Percentiles rank a stretch among this genome's conserved stretches.
Evolutionary conservation across 2,113 vertebrate species (phyloP).

Genomic region (Psammodynastes pulverulentus): DNA sequence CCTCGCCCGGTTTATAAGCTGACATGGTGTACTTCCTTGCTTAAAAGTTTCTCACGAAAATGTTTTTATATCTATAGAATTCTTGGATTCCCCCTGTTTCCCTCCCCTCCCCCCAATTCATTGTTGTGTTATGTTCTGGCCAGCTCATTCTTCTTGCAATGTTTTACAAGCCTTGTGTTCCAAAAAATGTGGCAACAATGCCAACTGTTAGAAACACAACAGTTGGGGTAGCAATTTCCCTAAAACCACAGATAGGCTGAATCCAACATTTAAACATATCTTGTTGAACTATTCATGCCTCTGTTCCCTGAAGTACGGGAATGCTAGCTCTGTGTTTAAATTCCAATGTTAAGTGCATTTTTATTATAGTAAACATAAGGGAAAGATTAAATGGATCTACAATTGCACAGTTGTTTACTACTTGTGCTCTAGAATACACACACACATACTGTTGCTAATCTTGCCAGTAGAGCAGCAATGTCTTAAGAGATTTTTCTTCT

Average conservation of each 20-base stretch:
- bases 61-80: conserved; percentile 42
- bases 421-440: not conserved
- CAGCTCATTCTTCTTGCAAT: not conserved
- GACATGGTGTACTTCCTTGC: conserved; percentile 83
- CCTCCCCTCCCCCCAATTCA: not conserved
- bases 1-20: conserved; percentile 65
- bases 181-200: not conserved
- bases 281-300: not conserved
- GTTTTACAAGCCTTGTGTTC: not conserved
- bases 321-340: not conserved
- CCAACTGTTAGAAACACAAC: no score
- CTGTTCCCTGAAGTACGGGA: not conserved
- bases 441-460: not conserved
- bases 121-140: not conserved
- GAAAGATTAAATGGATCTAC: not conserved
- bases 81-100: not conserved
- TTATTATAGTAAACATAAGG: not conserved
- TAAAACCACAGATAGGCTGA: not conserved
- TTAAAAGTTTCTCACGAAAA: conserved; percentile 85
- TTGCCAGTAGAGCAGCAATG: not conserved
- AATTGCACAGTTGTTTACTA: not conserved
- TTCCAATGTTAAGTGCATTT: not conserved
- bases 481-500: not conserved
- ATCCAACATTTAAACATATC: not conserved
- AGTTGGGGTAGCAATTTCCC: not conserved